These are phyloP conservation scores for Paraescarpia echinospica DNA, from an alignment of 1,140 invertebrate species.

Conservation along the genomic window DNA sequence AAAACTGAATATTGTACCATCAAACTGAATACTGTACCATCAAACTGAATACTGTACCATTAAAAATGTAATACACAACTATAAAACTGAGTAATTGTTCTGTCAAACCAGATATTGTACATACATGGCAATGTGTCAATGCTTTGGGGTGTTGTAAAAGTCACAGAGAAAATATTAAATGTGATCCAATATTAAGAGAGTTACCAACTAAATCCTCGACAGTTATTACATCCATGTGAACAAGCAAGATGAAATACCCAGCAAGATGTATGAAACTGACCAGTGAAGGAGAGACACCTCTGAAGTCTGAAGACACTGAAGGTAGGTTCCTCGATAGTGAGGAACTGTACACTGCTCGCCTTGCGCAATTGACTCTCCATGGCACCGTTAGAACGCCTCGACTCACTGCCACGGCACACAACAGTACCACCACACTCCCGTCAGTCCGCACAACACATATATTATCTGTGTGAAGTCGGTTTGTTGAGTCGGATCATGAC, in stretches of 20 bases:
- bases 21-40: too few relatives aligned
- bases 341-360: slow-evolving; percentile 18
- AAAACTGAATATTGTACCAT: too few relatives aligned
- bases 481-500: background rate
- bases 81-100: too few relatives aligned
- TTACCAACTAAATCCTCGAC: background rate
- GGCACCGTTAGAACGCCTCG: background rate
- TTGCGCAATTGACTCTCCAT: background rate
- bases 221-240: background rate
- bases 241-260: too few relatives aligned
- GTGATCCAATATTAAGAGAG: background rate
- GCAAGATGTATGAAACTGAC: background rate
- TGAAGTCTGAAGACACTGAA: slow-evolving; percentile 15
- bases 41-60: too few relatives aligned
- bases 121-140: background rate
- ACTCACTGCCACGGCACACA: background rate
- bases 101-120: background rate
- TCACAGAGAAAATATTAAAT: background rate
- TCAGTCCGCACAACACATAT: background rate
- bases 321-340: background rate
- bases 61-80: too few relatives aligned
- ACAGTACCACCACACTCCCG: background rate
- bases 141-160: background rate
- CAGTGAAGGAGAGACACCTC: slow-evolving; percentile 2
- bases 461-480: background rate